These are phyloP conservation scores for Rallus limicola DNA, from an alignment of 2,113 vertebrate species.

Conservation along the genomic window DNA sequence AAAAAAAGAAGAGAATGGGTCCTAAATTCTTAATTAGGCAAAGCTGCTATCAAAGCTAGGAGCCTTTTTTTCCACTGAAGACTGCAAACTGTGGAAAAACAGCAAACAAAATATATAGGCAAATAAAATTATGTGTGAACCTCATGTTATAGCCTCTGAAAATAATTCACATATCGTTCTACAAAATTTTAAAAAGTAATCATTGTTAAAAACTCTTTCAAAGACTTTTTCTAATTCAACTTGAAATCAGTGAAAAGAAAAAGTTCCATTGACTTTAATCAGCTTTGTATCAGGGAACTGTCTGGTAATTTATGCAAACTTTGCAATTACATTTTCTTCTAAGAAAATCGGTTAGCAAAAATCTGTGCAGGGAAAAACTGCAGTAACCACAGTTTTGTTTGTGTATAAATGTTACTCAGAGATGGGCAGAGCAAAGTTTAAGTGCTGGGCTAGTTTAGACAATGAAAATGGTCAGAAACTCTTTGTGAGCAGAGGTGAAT, in stretches of 20 bases:
- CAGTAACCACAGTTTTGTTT: not conserved
- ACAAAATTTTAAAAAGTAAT: not conserved
- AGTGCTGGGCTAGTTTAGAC: not conserved
- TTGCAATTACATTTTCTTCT: not conserved
- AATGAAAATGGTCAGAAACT: not conserved
- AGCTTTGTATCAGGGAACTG: not conserved
- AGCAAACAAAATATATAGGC: not conserved
- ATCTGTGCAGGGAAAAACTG: not conserved
- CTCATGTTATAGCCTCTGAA: not conserved
- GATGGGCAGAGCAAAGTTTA: not conserved
- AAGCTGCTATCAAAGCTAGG: not conserved
- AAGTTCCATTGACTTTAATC: not conserved
- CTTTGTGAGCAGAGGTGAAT: not conserved
- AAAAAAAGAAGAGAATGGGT: not conserved
- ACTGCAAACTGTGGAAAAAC: not conserved
- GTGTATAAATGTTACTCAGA: not conserved
- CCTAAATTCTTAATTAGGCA: conserved; percentile 32
- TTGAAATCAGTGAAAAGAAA: conserved; percentile 33
- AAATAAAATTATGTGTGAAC: not conserved
- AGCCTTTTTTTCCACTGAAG: not conserved
- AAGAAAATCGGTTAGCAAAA: not conserved
- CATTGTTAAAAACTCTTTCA: not conserved
- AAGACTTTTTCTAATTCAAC: conserved; percentile 5
- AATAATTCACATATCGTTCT: not conserved
- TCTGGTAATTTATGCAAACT: not conserved